These are phyloP conservation scores for Macropis europaea DNA, from an alignment of 2,888 invertebrate genomes.

Conservation along the genomic window DNA sequence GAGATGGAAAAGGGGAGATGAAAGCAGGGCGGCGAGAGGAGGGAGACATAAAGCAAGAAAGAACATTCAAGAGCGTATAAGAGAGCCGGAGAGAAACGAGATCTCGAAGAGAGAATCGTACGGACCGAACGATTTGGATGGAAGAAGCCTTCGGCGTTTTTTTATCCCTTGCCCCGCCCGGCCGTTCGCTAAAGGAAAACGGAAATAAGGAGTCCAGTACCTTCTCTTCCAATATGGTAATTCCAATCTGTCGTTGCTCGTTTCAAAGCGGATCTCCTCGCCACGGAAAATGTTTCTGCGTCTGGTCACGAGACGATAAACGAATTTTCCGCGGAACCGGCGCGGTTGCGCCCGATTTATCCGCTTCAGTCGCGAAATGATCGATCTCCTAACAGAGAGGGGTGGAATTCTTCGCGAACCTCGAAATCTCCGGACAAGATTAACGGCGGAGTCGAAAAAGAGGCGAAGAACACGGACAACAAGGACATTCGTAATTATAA, in stretches of 20 bases:
- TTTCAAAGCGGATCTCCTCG: constrained; percentile 47
- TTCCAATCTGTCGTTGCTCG: constrained; percentile 72
- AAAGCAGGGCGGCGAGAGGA: constrained; percentile 36
- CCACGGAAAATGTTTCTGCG: background rate
- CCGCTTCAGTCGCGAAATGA: constrained; percentile 12
- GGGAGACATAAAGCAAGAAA: background rate
- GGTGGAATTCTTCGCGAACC: too few species aligned
- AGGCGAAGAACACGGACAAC: constrained; percentile 57
- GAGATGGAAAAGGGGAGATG: constrained; percentile 67
- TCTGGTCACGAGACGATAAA: background rate
- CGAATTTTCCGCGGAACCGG: constrained; percentile 7
- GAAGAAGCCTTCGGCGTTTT: constrained; percentile 30
- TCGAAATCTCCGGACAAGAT: background rate
- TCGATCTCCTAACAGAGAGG: too few species aligned
- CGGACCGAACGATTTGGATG: constrained; percentile 42
- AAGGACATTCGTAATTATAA: constrained; percentile 74
- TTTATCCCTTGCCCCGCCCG: background rate
- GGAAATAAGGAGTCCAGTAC: constrained; percentile 70
- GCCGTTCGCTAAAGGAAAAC: constrained; percentile 54
- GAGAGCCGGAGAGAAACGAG: constrained; percentile 26
- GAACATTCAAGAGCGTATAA: constrained; percentile 10
- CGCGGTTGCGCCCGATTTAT: background rate
- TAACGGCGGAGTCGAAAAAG: constrained; percentile 11
- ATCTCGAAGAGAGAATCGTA: constrained; percentile 27
- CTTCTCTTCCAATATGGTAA: constrained; percentile 74